phyloP scores from a whole-genome alignment of 2,113 vertebrate genomes.

The Reinhardtius hippoglossoides region DNA sequence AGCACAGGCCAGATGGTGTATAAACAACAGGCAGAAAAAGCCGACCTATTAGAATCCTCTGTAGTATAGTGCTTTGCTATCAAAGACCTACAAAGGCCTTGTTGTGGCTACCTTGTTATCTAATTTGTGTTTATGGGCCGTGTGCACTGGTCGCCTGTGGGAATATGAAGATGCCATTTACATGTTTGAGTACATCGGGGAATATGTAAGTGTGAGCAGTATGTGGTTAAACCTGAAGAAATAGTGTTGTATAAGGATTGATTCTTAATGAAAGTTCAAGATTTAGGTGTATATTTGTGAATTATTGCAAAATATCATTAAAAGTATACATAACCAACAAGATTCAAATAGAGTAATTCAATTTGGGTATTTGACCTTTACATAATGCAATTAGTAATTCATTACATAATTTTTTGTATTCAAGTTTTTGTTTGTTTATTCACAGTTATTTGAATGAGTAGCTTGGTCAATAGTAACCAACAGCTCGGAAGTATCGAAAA shows the following conservation, averaged over 20 bases:
- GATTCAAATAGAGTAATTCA: neutral
- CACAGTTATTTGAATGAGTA: neutral
- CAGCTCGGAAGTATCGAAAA: neutral
- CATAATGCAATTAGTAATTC: too few species aligned
- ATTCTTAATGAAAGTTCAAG: neutral
- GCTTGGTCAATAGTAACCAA: neutral
- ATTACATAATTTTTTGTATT: neutral
- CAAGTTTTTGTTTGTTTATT: neutral
- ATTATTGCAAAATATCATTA: too few species aligned
- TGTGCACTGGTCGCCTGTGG: conserved; percentile 42
- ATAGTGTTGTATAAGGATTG: neutral
- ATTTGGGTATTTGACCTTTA: too few species aligned
- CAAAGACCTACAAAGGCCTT: conserved; percentile 66
- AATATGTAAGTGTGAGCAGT: neutral
- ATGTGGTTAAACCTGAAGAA: conserved; percentile 22
- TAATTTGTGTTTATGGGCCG: conserved; percentile 71
- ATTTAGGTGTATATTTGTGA: too few species aligned
- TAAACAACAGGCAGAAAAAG: conserved; percentile 72
- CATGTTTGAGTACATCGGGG: conserved; percentile 41
- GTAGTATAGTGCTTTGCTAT: conserved; percentile 59
- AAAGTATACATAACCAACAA: neutral
- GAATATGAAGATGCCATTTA: conserved; percentile 52
- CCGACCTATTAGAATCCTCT: conserved; percentile 72
- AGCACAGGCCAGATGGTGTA: conserved; percentile 75
- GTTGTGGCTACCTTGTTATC: conserved; percentile 69